These are phyloP conservation scores for Fopius arisanus DNA, from an alignment of 1,140 invertebrate genomes.

Conservation along the genomic window DNA sequence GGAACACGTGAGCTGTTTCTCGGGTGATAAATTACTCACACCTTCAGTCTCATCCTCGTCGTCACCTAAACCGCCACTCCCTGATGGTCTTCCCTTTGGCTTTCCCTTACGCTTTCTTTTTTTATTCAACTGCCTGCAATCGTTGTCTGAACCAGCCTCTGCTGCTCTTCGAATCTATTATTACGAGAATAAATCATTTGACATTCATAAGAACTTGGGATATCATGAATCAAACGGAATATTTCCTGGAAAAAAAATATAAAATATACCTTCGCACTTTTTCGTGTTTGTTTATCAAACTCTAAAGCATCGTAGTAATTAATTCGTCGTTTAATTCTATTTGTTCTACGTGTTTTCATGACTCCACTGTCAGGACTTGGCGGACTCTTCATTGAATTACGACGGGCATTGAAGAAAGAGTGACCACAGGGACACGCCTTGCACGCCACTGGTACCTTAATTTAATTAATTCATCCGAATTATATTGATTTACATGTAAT, in stretches of 20 bases:
- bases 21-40: slow-evolving; percentile 63
- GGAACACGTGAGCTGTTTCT: slow-evolving; percentile 68
- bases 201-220: background rate
- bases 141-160: slow-evolving; percentile 61
- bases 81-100: slow-evolving; percentile 57
- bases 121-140: slow-evolving; percentile 62
- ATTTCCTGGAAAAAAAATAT: background rate
- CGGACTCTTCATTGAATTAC: slow-evolving; percentile 66
- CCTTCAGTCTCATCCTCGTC: slow-evolving; percentile 69
- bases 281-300: slow-evolving; percentile 75
- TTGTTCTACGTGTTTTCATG: slow-evolving; percentile 71
- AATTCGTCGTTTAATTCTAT: slow-evolving; percentile 78
- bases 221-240: background rate
- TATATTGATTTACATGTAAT: background rate
- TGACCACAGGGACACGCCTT: slow-evolving; percentile 83
- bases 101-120: slow-evolving; percentile 67
- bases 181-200: background rate
- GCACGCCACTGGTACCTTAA: slow-evolving; percentile 79
- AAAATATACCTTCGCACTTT: slow-evolving; percentile 55
- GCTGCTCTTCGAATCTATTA: slow-evolving; percentile 63
- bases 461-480: slow-evolving; percentile 15
- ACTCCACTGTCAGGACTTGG: slow-evolving; percentile 61
- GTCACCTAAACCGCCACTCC: slow-evolving; percentile 60
- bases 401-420: slow-evolving; percentile 76
- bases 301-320: slow-evolving; percentile 86